Percentiles rank a stretch among this genome's conserved stretches.
Evolutionary conservation across 2,797 vertebrate genomes (phyloP).

Genomic region (Atherinosoma microstoma): DNA sequence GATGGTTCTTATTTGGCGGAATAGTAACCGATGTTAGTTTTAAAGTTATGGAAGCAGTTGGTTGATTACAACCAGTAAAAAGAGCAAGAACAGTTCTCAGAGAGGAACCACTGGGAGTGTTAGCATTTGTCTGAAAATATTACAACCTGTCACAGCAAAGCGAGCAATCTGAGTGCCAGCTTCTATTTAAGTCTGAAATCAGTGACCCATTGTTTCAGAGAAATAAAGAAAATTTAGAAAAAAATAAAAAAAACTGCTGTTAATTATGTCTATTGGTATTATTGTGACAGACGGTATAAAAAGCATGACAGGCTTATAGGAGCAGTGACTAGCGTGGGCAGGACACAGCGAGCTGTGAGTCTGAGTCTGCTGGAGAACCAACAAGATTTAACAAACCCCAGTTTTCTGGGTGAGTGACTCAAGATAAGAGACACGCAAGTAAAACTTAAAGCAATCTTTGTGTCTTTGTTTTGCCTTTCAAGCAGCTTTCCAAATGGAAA

Average conservation of each 20-base stretch:
- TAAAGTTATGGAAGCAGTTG: neutral
- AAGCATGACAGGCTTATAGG: neutral
- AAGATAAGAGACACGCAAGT: conserved; percentile 21
- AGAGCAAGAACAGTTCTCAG: neutral
- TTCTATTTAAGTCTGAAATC: neutral
- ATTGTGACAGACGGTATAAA: neutral
- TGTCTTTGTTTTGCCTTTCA: conserved; percentile 13
- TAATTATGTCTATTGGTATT: neutral
- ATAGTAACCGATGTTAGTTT: neutral
- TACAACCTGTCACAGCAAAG: neutral
- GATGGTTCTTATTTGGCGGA: neutral
- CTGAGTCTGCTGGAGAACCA: neutral
- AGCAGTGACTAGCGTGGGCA: neutral
- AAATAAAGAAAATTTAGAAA: neutral
- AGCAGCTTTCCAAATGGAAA: conserved; percentile 28
- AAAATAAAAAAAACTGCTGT: neutral
- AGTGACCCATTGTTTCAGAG: neutral
- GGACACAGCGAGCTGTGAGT: neutral
- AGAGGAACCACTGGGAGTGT: neutral
- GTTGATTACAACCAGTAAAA: neutral
- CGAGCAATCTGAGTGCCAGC: neutral
- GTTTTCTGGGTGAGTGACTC: conserved; percentile 32
- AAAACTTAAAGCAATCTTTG: conserved; percentile 19
- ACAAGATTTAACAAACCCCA: conserved; percentile 4
- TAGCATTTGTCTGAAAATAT: neutral